A percentile compares a stretch with the other conserved stretches of the same genome.
Evolutionary conservation across 2,113 vertebrate species (phyloP).

Genomic region (Dicerorhinus sumatrensis): DNA sequence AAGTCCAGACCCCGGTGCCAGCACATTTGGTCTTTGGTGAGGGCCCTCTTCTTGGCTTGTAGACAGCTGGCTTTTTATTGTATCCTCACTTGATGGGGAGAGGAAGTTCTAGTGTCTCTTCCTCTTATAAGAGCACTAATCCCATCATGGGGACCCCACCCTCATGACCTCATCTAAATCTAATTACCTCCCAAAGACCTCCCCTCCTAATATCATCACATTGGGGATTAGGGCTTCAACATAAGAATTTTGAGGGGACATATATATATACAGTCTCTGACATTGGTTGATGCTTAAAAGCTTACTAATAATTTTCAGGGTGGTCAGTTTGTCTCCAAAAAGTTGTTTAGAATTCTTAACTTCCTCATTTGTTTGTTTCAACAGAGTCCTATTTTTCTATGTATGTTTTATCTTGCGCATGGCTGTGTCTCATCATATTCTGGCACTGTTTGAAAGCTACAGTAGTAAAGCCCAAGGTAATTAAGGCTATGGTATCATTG

Average conservation of each 20-base stretch:
- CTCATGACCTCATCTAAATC: background rate
- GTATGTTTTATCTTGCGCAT: conserved; percentile 49
- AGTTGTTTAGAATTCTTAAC: conserved; percentile 39
- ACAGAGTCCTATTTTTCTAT: background rate
- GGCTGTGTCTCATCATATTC: background rate
- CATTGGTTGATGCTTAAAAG: background rate
- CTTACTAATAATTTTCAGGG: conserved; percentile 53
- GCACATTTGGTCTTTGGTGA: background rate
- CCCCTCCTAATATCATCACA: background rate
- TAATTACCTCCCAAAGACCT: background rate
- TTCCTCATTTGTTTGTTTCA: conserved; percentile 53
- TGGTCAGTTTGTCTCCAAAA: conserved; percentile 44
- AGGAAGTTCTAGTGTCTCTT: background rate
- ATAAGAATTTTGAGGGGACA: background rate
- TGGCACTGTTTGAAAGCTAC: conserved; percentile 4
- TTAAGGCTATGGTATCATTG: conserved; percentile 59
- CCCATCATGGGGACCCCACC: background rate
- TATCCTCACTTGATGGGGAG: background rate
- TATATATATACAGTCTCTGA: background rate
- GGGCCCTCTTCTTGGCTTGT: background rate
- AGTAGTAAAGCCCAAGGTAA: conserved; percentile 47
- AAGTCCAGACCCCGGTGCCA: background rate
- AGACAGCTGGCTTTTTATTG: accelerated
- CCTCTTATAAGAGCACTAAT: background rate
- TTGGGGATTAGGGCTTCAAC: background rate